Conservation (phyloP, 2,113 vertebrate genomes). For the Myotis yumanensis region DNA sequence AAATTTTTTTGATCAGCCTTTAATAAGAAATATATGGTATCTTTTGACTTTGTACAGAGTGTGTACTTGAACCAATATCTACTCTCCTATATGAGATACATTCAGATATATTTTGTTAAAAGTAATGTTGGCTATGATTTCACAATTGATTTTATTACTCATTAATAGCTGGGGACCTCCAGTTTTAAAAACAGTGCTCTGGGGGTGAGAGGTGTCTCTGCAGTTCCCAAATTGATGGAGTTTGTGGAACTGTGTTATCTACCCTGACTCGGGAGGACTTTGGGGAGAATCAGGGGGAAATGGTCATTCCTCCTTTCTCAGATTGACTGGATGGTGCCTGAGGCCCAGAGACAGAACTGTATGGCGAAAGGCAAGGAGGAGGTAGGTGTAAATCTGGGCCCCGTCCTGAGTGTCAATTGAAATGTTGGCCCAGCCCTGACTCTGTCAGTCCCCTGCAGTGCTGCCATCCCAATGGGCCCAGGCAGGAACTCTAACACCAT, state of each 20-base stretch:
- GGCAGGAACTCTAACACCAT: not conserved
- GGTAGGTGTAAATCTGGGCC: conserved; percentile 78
- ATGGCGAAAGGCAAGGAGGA: conserved; percentile 90
- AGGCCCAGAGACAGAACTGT: conserved; percentile 85
- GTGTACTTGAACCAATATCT: not conserved
- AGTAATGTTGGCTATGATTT: conserved; percentile 33
- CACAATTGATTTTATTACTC: conserved; percentile 32
- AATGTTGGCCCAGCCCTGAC: not conserved
- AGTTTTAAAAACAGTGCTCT: not conserved
- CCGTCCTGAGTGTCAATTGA: not conserved
- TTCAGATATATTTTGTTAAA: conserved; percentile 38
- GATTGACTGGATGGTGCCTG: conserved; percentile 90
- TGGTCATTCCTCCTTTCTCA: conserved; percentile 71
- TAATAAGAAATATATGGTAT: too few relatives aligned
- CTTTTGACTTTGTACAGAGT: too few relatives aligned
- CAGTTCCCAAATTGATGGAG: not conserved
- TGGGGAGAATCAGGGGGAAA: not conserved
- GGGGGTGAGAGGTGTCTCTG: not conserved
- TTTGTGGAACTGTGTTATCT: not conserved
- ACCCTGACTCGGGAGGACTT: not conserved
- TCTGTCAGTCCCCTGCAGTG: not conserved
- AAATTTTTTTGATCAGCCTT: too few relatives aligned
- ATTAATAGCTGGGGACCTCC: not conserved
- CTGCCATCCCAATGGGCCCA: not conserved
- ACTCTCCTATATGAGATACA: not conserved